Percentiles rank a stretch among this genome's conserved stretches.
Conservation (phyloP, 2,888 invertebrate genomes). For the Chymomyza procnemis region DNA sequence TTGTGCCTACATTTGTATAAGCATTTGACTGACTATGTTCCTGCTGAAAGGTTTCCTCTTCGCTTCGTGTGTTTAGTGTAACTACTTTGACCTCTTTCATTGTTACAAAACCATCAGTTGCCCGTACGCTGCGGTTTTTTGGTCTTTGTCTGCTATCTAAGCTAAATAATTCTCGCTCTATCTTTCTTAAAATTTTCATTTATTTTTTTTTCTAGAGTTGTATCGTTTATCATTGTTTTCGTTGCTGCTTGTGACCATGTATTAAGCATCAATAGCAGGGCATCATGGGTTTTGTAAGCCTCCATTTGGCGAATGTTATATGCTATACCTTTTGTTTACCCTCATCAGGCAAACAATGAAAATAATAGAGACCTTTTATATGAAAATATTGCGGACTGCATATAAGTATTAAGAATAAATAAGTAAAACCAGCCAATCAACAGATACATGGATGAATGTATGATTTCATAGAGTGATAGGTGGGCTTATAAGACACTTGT, state of each 20-base stretch:
- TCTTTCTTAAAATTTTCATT: constrained; percentile 7
- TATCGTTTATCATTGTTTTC: constrained; percentile 24
- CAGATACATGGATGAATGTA: background rate
- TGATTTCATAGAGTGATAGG: no score
- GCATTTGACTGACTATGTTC: constrained; percentile 1
- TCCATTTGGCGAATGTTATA: constrained; percentile 32
- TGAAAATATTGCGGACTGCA: constrained; percentile 18
- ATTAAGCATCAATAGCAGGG: background rate
- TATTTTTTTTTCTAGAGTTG: constrained; percentile 15
- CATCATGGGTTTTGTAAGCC: background rate
- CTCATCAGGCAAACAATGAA: constrained; percentile 12
- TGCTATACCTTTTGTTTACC: constrained; percentile 29
- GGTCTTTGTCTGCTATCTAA: constrained; percentile 49
- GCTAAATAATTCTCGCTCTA: constrained; percentile 34
- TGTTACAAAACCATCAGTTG: constrained; percentile 36
- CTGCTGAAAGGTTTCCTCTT: background rate
- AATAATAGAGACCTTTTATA: constrained; percentile 12
- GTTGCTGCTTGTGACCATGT: constrained; percentile 11
- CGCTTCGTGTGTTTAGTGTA: constrained; percentile 50
- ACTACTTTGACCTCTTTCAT: constrained; percentile 70
- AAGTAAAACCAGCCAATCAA: constrained; percentile 41
- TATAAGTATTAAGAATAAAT: constrained; percentile 29
- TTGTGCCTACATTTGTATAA: constrained; percentile 37
- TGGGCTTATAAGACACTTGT: no score
- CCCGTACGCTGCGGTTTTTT: constrained; percentile 54